Base-by-base conservation (phyloP, 2,797 vertebrate genomes). In the Emys orbicularis region DNA sequence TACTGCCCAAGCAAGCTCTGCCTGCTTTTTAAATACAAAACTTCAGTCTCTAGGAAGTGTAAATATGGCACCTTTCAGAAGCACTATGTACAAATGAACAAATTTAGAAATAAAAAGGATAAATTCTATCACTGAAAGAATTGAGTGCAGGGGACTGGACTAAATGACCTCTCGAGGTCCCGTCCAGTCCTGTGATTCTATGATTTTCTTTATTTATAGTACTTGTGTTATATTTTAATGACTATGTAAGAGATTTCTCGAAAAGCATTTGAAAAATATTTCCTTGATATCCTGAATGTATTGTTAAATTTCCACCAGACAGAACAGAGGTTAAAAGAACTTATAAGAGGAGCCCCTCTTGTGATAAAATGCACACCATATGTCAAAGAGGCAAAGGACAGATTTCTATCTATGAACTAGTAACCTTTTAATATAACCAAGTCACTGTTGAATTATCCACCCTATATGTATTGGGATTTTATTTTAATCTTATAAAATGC, bases 401-500 rank as follows among this genome's bases (percentile, higher is more conserved):
- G 7, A 92, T 89, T 91, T 95, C 83, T 81, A 9, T 50, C 16
- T 79, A 9, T 79, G 59, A 96, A 90, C 0, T 1, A 86, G 49
- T 83, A 95, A 93, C 87, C 91, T 96, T 97, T 96, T 92, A 92
- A 61, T 87, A 92, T 86, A 90, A 92, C 56, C 11, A 76, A 93
- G 86, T 87, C 84, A 50, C 5, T 84, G 86, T 84, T 53, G 90
- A 96, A 94, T 97, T 96, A 94, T 96, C 85, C 89, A 41, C 81
- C 89, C 59, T 89, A n/a, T 83, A 47, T 88, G 65, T 88, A 86
- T 93, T 93, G 89, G 93, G 83, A 97, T 50, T 96, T 96, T 72
- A 92, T 96, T 47, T 96, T 94, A 97, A 94, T 97, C 41, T 87
- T 91, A 81, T 79, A 86, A 95, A 97, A 92, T 89, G 52, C 65